phyloP scores from a whole-genome alignment of 1,140 invertebrate genomes.

The Mercenaria mercenaria region DNA sequence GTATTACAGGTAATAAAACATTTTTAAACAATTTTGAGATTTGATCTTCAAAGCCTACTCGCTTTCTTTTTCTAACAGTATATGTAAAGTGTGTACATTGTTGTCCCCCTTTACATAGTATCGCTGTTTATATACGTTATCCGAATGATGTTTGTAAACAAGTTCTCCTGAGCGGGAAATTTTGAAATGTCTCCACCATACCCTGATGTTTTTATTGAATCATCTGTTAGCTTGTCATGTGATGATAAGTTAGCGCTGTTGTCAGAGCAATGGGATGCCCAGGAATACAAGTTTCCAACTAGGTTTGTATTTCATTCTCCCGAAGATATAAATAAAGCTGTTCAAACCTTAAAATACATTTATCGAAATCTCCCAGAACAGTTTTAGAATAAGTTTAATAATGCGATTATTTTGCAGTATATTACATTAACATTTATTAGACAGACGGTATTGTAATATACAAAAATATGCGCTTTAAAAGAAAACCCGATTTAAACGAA shows the following conservation, averaged over 20 bases:
- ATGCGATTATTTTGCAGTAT: not conserved
- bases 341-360: not conserved
- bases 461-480: not conserved
- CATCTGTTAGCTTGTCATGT: not conserved
- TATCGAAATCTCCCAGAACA: not conserved
- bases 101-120: not conserved
- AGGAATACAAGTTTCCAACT: constrained; percentile 17
- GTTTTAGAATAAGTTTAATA: not conserved
- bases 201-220: constrained; percentile 20
- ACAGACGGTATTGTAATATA: not conserved
- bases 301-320: constrained; percentile 10
- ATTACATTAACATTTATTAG: not conserved
- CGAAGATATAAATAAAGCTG: not conserved
- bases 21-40: not conserved
- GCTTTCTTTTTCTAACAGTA: constrained; percentile 1
- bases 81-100: not conserved
- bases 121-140: constrained; percentile 4
- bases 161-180: constrained; percentile 8
- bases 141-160: constrained; percentile 21
- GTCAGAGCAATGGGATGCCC: constrained; percentile 5
- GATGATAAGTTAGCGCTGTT: not conserved
- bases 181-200: constrained; percentile 9
- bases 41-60: not conserved
- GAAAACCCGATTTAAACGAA: not conserved
- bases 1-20: not conserved